Base-by-base conservation (phyloP, 2,113 vertebrate species). In the Sebastes schlegelii region DNA sequence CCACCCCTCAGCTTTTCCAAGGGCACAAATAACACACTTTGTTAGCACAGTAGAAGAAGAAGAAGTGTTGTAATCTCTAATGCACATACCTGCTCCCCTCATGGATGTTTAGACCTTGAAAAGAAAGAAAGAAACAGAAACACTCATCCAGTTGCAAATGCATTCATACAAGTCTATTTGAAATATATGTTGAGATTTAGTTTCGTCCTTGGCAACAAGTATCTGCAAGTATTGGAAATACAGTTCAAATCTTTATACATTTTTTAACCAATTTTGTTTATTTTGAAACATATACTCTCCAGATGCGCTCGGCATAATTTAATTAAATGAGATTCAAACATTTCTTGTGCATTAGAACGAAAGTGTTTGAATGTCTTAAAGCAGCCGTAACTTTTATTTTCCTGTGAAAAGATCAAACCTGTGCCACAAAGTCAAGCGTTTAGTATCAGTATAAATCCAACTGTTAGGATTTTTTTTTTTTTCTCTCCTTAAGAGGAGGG, bases 41-140 rank as follows among this genome's bases (percentile, higher is more conserved):
- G 14, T 34, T 40, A 19, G 34, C 19, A 26, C n/a, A 55, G n/a
- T 5, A 61, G 19, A 23, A 60, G 51, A 54, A 48, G 17, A 23
- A 60, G 51, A 54, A 48, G 17, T 71, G 51, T 14, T 40, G 2
- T 54, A 26, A 57, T 19, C n/a, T 45, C 9, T 40, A 51, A 45
- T 58, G 10, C 40, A 61, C 45, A 48, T 77, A 66, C 66, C 13
- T 73, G 17, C n/a, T 57, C 14, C 19, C 57, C 6, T 60, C 2
- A 57, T 21, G 43, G 60, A 55, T 67, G 51, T 49, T 14, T 69
- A 57, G 34, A 75, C 12, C 61, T 65, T 80, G 21, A 34, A 13
- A n/a, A 13, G 62, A 52, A 62, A 63, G n/a, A 52, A 71, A 79
- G 48, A 34, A 45, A 34, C n/a, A 55, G 12, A 55, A 48, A 14